These are phyloP conservation scores for Argyra leucocephala DNA, from an alignment of 2,888 invertebrate genomes.

Conservation along the genomic window DNA sequence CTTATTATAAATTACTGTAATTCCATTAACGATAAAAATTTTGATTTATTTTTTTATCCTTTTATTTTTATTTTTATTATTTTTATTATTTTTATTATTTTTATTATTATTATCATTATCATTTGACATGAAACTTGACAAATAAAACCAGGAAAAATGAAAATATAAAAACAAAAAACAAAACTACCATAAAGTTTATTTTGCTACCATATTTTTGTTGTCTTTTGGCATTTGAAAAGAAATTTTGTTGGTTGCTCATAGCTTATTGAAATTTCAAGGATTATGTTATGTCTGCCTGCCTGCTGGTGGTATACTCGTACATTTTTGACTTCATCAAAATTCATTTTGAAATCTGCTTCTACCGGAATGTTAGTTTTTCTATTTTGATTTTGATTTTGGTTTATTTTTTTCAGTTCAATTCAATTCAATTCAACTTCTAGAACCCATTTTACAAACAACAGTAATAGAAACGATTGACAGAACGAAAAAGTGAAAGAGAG, in stretches of 20 bases:
- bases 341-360: no score
- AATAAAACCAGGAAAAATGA: neutral
- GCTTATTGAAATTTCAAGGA: neutral
- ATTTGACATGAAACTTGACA: constrained; percentile 6
- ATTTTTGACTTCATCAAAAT: no score
- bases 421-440: no score
- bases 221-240: neutral
- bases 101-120: neutral
- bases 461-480: no score
- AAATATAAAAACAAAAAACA: neutral
- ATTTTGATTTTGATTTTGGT: no score
- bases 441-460: no score
- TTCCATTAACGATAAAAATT: neutral
- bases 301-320: no score
- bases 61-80: neutral
- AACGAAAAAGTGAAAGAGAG: no score
- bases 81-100: neutral
- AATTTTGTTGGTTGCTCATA: neutral
- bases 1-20: no score
- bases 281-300: neutral
- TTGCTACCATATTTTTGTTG: neutral
- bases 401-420: no score
- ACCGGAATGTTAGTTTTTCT: no score
- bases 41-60: neutral
- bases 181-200: neutral